These are phyloP conservation scores for Drosophila virilis DNA, from an alignment of 1,140 invertebrate species.

Conservation along the genomic window DNA sequence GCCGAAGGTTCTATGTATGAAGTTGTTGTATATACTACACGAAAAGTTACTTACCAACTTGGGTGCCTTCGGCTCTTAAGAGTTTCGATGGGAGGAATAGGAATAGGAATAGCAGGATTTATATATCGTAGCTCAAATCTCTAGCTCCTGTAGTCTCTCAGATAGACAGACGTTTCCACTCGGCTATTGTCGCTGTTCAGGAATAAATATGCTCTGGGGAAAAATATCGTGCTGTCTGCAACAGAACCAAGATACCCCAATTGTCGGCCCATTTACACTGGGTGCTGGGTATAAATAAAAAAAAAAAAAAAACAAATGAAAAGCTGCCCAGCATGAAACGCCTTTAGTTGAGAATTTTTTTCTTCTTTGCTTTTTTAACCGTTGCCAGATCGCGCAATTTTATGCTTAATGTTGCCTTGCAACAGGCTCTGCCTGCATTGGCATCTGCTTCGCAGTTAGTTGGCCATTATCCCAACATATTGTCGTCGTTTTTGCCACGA, in stretches of 20 bases:
- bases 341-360: constrained; percentile 22
- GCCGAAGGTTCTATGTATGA: too few relatives aligned
- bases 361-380: constrained; percentile 23
- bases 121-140: background rate
- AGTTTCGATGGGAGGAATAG: too few relatives aligned
- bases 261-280: background rate
- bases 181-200: too few relatives aligned
- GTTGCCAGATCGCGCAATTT: constrained; percentile 56
- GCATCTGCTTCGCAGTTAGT: constrained; percentile 24
- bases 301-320: constrained; percentile 1
- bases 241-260: background rate
- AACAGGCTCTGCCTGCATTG: constrained; percentile 4
- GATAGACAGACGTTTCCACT: too few relatives aligned
- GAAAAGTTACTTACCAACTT: too few relatives aligned
- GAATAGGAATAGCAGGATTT: too few relatives aligned
- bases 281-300: background rate
- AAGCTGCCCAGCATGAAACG: constrained; percentile 28
- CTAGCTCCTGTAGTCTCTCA: too few relatives aligned
- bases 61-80: too few relatives aligned
- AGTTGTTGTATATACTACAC: too few relatives aligned
- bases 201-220: too few relatives aligned
- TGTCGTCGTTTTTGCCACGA: constrained; percentile 20
- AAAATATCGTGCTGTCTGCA: too few relatives aligned
- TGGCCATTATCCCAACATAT: constrained; percentile 31
- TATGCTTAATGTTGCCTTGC: constrained; percentile 44